Evolutionary conservation across 2,113 vertebrate species (phyloP).

Genomic region (Columbina picui): DNA sequence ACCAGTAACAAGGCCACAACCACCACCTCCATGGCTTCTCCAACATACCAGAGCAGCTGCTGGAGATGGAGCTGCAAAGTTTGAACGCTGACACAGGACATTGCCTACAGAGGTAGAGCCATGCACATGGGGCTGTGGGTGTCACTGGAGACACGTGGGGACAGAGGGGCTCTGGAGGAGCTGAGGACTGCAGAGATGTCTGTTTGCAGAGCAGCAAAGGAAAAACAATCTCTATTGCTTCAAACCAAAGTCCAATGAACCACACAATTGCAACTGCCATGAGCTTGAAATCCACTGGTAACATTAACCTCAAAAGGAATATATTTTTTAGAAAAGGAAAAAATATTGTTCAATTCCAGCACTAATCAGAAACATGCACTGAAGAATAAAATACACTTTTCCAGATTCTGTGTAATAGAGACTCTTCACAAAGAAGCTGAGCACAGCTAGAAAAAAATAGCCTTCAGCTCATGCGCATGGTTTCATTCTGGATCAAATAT

Average conservation of each 20-base stretch:
- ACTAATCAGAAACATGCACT: constrained; percentile 65
- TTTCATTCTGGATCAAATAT: constrained; percentile 11
- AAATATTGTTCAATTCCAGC: constrained; percentile 39
- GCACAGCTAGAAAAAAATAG: constrained; percentile 8
- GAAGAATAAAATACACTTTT: constrained; percentile 25
- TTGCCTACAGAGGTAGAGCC: not conserved
- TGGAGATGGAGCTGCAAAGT: not conserved
- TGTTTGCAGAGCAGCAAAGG: not conserved
- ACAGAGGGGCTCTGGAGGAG: not conserved
- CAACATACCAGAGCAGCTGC: not conserved
- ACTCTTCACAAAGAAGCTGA: constrained; percentile 39
- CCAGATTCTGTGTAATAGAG: constrained; percentile 21
- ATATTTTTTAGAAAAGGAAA: fast-evolving
- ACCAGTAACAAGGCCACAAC: not conserved
- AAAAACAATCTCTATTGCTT: not conserved
- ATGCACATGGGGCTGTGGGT: not conserved
- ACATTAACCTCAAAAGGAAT: constrained; percentile 16
- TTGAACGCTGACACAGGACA: not conserved
- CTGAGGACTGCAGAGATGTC: not conserved
- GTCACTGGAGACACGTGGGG: not conserved
- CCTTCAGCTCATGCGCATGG: not conserved
- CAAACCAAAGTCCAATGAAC: not conserved
- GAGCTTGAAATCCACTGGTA: constrained; percentile 33
- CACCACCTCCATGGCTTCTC: fast-evolving
- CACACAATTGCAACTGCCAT: constrained; percentile 11